Base-by-base conservation (phyloP, 1,140 invertebrate genomes). In the Hesperophylax magnus region DNA sequence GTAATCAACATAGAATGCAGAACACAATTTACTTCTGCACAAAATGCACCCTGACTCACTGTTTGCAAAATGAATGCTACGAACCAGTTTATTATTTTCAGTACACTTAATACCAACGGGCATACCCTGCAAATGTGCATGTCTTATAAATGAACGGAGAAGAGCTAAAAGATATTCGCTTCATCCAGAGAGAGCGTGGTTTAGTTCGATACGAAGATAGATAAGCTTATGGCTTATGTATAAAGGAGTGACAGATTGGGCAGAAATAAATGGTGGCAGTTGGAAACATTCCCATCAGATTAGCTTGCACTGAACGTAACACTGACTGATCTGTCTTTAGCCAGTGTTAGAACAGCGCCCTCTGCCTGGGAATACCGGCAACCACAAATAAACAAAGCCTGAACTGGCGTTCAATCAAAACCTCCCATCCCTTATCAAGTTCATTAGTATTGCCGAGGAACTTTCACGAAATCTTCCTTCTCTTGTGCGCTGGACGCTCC, bases 281-380 rank as follows among this genome's bases (percentile, higher is more conserved):
- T 85, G 1, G 27, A 87, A 85, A 81, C 89, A 89, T 14, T 85
- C 84, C 75, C 89, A 86, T 0, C 86, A 87, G 61, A 89, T 89
- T 0, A 58, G 20, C 11, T 83, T n/a, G 77, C 86, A 88, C 8
- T 81, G 20, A 60, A 84, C 85, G 9, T 82, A 81, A 18, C 87
- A 54, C 9, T 83, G 52, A 2, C 87, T 87, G 67, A 71, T 65
- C 34, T 71, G 67, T 39, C 22, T 27, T 39, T 8, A 31, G 24
- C 61, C 18, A 65, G 67, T 47, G 67, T 71, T 71, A 24, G n/a
- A 11, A n/a, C 31, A 18, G 7, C 39, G 22, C 18, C 67, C 3
- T 71, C 39, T 71, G 31, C n/a, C 17, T 17, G 86, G 82, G 75
- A 90, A 88, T 20, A 84, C 85, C 0, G 87, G 52, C 27, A 79